A percentile compares a stretch with the other conserved stretches of the same genome.
These are phyloP conservation scores for Leptinotarsa peninsularis DNA, from an alignment of 2,888 invertebrate species.

Conservation along the genomic window DNA sequence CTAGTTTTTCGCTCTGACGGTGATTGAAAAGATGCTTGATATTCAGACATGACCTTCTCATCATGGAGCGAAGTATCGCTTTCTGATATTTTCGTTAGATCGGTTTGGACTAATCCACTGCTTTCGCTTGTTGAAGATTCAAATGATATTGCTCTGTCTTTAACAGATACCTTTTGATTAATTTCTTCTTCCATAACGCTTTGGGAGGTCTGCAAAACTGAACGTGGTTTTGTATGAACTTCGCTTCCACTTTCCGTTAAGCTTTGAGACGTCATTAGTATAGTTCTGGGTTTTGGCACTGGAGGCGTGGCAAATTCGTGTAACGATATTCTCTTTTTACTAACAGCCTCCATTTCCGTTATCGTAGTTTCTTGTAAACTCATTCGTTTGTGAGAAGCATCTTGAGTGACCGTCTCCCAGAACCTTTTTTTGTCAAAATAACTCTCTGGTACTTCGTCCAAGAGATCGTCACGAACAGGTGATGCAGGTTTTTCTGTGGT, in stretches of 20 bases:
- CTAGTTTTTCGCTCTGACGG: slow-evolving; percentile 52
- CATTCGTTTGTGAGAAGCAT: slow-evolving; percentile 58
- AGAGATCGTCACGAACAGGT: slow-evolving; percentile 59
- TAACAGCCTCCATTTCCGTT: slow-evolving; percentile 51
- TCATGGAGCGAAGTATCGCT: slow-evolving; percentile 43
- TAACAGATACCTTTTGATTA: slow-evolving; percentile 38
- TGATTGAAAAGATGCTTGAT: slow-evolving; percentile 62
- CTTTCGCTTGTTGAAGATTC: slow-evolving; percentile 50
- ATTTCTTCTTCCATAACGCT: slow-evolving; percentile 40
- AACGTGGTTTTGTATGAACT: slow-evolving; percentile 36
- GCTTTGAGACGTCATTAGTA: slow-evolving; percentile 54
- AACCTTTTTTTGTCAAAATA: slow-evolving; percentile 68
- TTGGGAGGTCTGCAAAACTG: slow-evolving; percentile 29
- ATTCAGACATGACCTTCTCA: slow-evolving; percentile 59
- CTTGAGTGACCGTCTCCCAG: slow-evolving; percentile 67
- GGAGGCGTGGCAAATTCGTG: slow-evolving; percentile 63
- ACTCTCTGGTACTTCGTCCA: slow-evolving; percentile 61
- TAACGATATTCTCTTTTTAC: slow-evolving; percentile 60
- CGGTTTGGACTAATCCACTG: slow-evolving; percentile 44
- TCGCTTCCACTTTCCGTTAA: slow-evolving; percentile 50
- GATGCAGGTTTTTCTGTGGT: slow-evolving; percentile 54
- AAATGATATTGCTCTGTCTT: slow-evolving; percentile 46
- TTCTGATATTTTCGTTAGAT: slow-evolving; percentile 47
- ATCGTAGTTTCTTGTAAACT: slow-evolving; percentile 57
- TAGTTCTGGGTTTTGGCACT: slow-evolving; percentile 65